Evolutionary conservation across 2,113 vertebrate species (phyloP).

Genomic region (Oxyura jamaicensis): DNA sequence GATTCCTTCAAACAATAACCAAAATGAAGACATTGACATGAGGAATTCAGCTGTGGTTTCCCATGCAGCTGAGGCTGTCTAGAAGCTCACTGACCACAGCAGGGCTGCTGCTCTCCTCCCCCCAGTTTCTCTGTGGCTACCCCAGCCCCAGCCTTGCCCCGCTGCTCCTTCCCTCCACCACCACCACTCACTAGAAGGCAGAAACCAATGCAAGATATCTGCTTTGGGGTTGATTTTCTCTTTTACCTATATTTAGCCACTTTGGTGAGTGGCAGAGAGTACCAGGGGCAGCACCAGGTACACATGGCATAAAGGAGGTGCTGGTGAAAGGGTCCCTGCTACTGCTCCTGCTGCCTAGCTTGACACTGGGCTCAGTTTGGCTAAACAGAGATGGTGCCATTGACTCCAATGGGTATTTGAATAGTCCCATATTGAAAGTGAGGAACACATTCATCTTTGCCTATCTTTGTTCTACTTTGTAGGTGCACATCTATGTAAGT

Average conservation of each 20-base stretch:
- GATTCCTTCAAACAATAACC: slow-evolving; percentile 47
- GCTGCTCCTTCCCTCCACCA: neutral
- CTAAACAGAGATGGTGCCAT: neutral
- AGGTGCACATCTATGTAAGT: rapidly evolving
- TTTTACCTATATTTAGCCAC: neutral
- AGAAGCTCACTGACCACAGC: neutral
- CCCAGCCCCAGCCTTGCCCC: neutral
- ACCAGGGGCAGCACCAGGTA: neutral
- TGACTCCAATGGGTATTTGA: neutral
- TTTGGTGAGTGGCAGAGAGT: neutral
- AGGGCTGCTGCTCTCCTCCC: neutral
- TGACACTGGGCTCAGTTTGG: rapidly evolving
- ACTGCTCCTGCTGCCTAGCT: neutral
- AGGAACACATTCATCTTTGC: neutral
- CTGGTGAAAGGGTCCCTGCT: neutral
- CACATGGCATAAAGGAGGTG: neutral
- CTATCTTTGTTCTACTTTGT: neutral
- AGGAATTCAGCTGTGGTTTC: slow-evolving; percentile 38
- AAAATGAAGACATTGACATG: slow-evolving; percentile 43
- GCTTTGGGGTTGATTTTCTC: neutral
- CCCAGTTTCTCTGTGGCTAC: neutral
- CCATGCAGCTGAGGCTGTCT: slow-evolving; percentile 9
- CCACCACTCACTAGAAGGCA: neutral
- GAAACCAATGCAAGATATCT: neutral
- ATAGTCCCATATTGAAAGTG: neutral